These are phyloP conservation scores for Drosophila willistoni DNA, from an alignment of 1,140 invertebrate species.

Conservation along the genomic window DNA sequence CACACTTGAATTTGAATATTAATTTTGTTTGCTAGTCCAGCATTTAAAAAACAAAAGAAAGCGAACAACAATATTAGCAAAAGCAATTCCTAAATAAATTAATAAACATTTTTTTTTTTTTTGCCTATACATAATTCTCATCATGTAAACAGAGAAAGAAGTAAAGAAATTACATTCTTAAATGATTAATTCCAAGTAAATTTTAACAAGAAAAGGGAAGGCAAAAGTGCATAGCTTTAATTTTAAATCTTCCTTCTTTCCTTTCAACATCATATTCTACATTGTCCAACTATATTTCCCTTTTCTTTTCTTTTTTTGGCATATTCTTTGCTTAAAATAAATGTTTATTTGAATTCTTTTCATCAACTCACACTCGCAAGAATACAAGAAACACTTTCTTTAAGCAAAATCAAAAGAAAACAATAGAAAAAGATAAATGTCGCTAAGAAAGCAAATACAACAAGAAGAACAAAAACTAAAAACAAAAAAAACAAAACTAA, in stretches of 20 bases:
- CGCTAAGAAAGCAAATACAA: neutral
- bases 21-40: constrained; percentile 39
- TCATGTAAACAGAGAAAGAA: neutral
- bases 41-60: constrained; percentile 33
- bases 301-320: neutral
- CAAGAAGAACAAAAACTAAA: neutral
- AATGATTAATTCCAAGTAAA: constrained; percentile 2
- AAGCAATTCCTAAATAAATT: constrained; percentile 3
- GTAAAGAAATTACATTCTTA: neutral
- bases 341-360: neutral
- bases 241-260: neutral
- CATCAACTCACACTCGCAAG: neutral
- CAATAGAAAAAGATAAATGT: neutral
- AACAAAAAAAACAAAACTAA: neutral
- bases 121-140: constrained; percentile 1
- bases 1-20: constrained; percentile 7
- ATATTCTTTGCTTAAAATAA: neutral
- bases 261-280: neutral
- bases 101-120: too few species aligned
- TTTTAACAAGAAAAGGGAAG: neutral
- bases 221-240: constrained; percentile 6
- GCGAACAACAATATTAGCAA: neutral
- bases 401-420: constrained; percentile 3
- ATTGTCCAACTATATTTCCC: neutral
- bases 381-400: neutral